A percentile compares a stretch with the other conserved stretches of the same genome.
phyloP scores from a whole-genome alignment of 2,888 invertebrate species.

The Ditylenchus weischeri region DNA sequence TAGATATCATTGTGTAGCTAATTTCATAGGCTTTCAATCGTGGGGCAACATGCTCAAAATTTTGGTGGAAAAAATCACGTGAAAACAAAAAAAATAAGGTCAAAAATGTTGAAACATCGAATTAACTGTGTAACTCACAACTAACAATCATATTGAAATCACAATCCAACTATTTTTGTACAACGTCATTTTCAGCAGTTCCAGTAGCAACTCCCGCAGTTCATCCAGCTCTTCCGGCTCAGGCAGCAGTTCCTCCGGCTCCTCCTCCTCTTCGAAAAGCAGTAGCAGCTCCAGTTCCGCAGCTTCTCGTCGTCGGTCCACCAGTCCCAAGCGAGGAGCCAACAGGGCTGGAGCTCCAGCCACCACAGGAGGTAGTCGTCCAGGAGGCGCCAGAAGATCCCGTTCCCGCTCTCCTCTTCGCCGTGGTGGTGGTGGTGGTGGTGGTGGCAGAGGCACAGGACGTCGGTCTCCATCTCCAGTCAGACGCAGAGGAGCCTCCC shows the following conservation, averaged over 20 bases:
- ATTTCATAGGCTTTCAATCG: too few species aligned
- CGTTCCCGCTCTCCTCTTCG: conserved; percentile 40
- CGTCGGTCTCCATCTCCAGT: conserved; percentile 23
- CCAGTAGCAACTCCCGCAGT: conserved; percentile 23
- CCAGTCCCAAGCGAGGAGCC: conserved; percentile 13
- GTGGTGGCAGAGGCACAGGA: conserved; percentile 8
- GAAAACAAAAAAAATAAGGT: too few species aligned
- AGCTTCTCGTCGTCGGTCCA: conserved; percentile 20
- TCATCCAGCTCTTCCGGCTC: conserved; percentile 37
- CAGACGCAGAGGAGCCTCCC: conserved; percentile 29
- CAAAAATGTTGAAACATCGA: too few species aligned
- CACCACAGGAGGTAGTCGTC: conserved; percentile 23
- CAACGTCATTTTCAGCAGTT: conserved; percentile 14
- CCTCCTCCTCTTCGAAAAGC: conserved; percentile 25
- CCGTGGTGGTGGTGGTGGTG: conserved; percentile 25
- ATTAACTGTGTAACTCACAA: too few species aligned
- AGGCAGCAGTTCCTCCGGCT: conserved; percentile 33
- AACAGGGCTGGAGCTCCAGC: conserved; percentile 17
- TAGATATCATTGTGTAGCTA: too few species aligned
- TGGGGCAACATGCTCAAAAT: too few species aligned
- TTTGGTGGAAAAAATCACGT: too few species aligned
- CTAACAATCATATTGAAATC: too few species aligned
- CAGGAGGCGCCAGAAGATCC: conserved; percentile 25
- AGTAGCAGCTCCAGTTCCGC: conserved; percentile 24
- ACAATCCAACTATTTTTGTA: too few species aligned